phyloP scores from a whole-genome alignment of 2,113 vertebrate genomes.

The Chloropsis hardwickii region DNA sequence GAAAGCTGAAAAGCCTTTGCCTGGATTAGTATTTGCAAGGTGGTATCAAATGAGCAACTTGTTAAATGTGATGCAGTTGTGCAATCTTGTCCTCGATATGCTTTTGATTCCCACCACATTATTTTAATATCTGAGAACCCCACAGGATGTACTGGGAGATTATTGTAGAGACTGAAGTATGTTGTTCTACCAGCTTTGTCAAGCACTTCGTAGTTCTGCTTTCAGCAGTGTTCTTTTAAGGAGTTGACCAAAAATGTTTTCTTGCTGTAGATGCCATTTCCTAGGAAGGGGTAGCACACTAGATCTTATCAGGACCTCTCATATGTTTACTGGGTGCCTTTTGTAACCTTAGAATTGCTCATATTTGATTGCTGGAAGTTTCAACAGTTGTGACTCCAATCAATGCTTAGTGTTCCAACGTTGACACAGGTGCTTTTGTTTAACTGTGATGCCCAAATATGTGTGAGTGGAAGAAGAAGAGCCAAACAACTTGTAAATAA shows the following conservation, averaged over 20 bases:
- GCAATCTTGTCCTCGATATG: background rate
- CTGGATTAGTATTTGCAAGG: background rate
- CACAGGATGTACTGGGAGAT: background rate
- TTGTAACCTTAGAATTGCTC: background rate
- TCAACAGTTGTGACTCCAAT: background rate
- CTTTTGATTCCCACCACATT: background rate
- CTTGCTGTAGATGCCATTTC: background rate
- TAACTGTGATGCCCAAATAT: background rate
- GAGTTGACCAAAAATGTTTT: background rate
- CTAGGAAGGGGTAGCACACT: background rate
- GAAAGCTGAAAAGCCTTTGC: background rate
- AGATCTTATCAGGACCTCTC: background rate
- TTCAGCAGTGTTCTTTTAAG: background rate
- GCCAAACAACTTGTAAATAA: background rate
- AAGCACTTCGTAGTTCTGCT: background rate
- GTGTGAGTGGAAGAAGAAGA: background rate
- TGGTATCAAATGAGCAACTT: background rate
- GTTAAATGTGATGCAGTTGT: background rate
- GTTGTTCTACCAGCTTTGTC: background rate
- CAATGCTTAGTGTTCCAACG: background rate
- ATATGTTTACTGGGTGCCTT: background rate
- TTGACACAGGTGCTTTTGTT: background rate
- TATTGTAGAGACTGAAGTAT: background rate
- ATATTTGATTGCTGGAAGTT: background rate
- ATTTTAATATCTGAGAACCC: background rate